Evolutionary conservation across 2,113 vertebrate genomes (phyloP), one percentile per base, ranked within the genome.

Genomic region (Origma solitaria): DNA sequence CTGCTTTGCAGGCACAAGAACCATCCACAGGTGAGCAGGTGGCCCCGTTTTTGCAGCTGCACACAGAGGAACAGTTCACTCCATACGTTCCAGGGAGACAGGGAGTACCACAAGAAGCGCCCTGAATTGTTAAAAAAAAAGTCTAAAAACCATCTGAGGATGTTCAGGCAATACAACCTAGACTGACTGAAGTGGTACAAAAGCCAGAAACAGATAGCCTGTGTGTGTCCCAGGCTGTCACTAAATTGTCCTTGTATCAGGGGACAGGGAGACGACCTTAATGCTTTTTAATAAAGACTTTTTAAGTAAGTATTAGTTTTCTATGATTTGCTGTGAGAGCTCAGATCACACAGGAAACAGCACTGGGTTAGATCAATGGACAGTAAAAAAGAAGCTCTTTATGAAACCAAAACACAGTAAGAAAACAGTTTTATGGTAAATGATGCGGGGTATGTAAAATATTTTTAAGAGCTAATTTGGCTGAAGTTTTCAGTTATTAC

Each of bases 1-100:
- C 99, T 98, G 98, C 98, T 97, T 97, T 98, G 95, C 99, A 99
- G 71, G 98, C 96, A 96, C 99, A 99, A 56, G 98, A 99, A 28
- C 99, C 99, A 10, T 99, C 99, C 56, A 98, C 98, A 44, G 99
- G 96, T n/a, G 99, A 99, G 86, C 99, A 99, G 50, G 95, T 35
- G 5, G 98, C 99, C 60, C 95, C 84, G 0, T 99, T 99, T 96
- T 99, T 99, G 93, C 99, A 99, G 90, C 90, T 97, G 84, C 99
- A 99, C 51, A 35, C 44, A 23, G 99, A 99, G 0, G 99, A 99
- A 90, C 99, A 99, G 94, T 99, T 99, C 31, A 98, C 92, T 42
- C 99, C 99, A 0, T 99, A 98, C 10, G 97, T 98, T 40, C 98
- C 99, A 51, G 73, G 75, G 20, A 98, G 97, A 92, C 99, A 99